Evolutionary conservation across 2,888 invertebrate species (phyloP), one percentile per base, ranked within the genome.

Genomic region (Pollenia amentaria): DNA sequence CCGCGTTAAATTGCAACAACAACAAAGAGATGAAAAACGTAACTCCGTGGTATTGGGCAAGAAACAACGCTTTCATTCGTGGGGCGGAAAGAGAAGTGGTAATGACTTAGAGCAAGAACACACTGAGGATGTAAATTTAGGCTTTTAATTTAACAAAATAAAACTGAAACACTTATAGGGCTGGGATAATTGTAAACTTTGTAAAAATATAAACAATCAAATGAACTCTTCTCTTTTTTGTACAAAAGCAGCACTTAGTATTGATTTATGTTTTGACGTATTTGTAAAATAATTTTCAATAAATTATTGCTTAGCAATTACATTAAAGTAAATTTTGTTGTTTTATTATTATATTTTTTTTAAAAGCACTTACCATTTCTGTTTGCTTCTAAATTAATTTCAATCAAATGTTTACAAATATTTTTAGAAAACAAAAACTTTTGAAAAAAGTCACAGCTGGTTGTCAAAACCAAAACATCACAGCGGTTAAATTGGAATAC

Each of bases 11-110:
- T 89, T 89, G 40, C 82, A 81, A 48, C 64, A 70, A 64, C 86
- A 89, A 38, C 91, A 91, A 76, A 89, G 90, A 12, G 92, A 92
- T 79, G 92, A 92, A 72, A 93, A 93, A 88, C 90, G 93, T 7
- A 91, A 93, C 60, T 90, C 92, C 0, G 88, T 89, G 8, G 91
- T 93, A 6, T 88, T 93, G 44, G 93, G 93, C 55, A 93, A 93
- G 88, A 93, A 93, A 85, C 93, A 93, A 85, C 90, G 93, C 3
- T 93, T 93, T 88, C 93, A 93, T 87, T 93, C 93, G 1, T 93
- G 93, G 93, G 93, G 93, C 64, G 93, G 93, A 69, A 93, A 93
- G 80, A 90, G 93, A 11, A 89, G 77, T 38, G 72, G 48, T 73
- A 84, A 75, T 57, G 84, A 75, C 10, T 44, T 82, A 46, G 84